phyloP scores from a whole-genome alignment of 2,113 vertebrate genomes.

The Cichladusa arquata region DNA sequence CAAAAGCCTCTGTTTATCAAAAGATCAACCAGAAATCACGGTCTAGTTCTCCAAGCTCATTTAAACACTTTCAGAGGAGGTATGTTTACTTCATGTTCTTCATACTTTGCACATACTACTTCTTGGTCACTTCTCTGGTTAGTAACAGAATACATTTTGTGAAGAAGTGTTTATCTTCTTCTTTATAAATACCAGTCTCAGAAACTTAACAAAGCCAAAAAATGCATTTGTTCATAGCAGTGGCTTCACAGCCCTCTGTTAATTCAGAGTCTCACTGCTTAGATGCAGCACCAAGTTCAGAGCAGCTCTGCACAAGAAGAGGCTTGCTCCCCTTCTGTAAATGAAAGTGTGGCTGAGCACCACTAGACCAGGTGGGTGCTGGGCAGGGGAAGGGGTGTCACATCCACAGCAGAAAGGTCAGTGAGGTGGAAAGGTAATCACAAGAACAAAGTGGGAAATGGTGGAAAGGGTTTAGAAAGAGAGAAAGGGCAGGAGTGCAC shows the following conservation, averaged over 20 bases:
- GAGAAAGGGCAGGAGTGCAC: neutral
- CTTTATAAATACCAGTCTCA: neutral
- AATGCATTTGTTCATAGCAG: neutral
- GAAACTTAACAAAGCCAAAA: neutral
- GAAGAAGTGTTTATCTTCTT: neutral
- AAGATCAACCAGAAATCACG: neutral
- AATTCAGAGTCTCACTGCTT: neutral
- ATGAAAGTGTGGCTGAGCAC: neutral
- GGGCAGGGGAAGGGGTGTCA: neutral
- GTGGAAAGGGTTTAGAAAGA: neutral
- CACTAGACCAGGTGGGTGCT: rapidly evolving
- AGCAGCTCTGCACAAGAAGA: neutral
- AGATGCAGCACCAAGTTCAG: neutral
- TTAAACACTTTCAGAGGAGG: neutral
- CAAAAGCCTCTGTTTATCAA: neutral
- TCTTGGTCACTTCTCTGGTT: neutral
- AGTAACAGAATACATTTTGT: neutral
- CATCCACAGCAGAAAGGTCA: neutral
- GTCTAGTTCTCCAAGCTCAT: neutral
- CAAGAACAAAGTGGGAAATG: neutral
- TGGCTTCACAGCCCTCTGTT: neutral
- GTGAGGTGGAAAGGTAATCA: neutral
- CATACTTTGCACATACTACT: neutral
- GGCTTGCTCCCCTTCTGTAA: neutral
- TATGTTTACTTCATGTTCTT: neutral